These are phyloP conservation scores for Andrena minutula DNA, from an alignment of 2,888 invertebrate genomes.

Conservation along the genomic window DNA sequence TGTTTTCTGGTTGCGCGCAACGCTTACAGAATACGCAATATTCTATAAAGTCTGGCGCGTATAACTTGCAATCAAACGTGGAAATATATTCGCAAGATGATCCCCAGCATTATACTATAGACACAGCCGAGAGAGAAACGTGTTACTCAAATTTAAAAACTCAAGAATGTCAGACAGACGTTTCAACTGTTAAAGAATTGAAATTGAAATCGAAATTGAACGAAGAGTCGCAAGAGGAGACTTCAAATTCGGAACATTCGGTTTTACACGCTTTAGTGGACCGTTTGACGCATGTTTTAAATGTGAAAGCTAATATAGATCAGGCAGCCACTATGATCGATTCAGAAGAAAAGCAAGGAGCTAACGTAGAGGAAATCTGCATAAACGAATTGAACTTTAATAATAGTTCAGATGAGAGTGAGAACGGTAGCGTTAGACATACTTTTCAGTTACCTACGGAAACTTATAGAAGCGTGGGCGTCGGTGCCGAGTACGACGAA, in stretches of 20 bases:
- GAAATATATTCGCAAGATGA: conserved; percentile 10
- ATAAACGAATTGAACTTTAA: conserved; percentile 70
- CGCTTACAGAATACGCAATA: conserved; percentile 3
- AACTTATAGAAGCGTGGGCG: conserved; percentile 81
- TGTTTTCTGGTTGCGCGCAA: conserved; percentile 14
- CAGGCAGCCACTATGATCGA: conserved; percentile 69
- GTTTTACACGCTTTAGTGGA: conserved; percentile 75
- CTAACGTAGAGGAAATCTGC: conserved; percentile 40
- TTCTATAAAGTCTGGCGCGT: background rate
- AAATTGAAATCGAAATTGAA: conserved; percentile 56
- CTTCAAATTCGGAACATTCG: conserved; percentile 41
- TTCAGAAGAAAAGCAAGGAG: conserved; percentile 22
- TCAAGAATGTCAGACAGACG: conserved; percentile 80
- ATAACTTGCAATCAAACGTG: conserved; percentile 10
- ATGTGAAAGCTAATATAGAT: conserved; percentile 68
- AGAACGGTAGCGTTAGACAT: conserved; percentile 73
- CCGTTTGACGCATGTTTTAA: conserved; percentile 72
- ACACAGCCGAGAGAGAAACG: conserved; percentile 9
- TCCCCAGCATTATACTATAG: background rate
- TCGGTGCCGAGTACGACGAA: conserved; percentile 81
- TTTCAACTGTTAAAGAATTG: conserved; percentile 69
- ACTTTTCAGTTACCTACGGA: conserved; percentile 76
- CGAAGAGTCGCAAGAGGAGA: conserved; percentile 47
- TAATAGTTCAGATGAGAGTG: conserved; percentile 76
- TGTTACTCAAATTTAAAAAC: conserved; percentile 60